These are phyloP conservation scores for Heptranchias perlo DNA, from an alignment of 2,113 vertebrate genomes.

Conservation along the genomic window DNA sequence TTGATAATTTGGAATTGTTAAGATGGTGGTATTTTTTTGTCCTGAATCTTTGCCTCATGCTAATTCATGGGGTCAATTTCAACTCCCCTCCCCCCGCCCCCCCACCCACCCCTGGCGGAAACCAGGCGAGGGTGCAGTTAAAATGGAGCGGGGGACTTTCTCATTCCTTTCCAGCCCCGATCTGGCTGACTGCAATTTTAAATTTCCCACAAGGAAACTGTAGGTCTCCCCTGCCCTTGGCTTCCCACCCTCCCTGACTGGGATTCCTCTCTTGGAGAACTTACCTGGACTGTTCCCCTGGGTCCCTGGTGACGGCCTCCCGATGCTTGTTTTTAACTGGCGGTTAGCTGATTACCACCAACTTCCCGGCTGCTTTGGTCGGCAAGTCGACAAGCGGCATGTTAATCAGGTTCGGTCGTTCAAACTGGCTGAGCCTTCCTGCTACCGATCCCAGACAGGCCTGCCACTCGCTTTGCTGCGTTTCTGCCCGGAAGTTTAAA, in stretches of 20 bases:
- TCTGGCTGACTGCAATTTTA: not conserved
- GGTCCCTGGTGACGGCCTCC: not conserved
- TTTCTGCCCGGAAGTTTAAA: not conserved
- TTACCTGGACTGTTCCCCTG: not conserved
- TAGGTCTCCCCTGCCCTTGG: not conserved
- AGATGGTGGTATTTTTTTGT: slow-evolving; percentile 44
- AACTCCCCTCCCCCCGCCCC: not conserved
- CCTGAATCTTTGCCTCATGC: not conserved
- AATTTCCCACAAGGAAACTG: not conserved
- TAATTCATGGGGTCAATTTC: not conserved
- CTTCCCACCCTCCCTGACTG: not conserved
- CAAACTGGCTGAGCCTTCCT: not conserved
- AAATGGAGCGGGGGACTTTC: not conserved
- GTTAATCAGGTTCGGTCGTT: not conserved
- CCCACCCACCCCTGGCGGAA: not conserved
- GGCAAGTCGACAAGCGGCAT: not conserved
- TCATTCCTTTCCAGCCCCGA: not conserved
- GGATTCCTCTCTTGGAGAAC: not conserved
- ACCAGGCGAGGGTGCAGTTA: not conserved
- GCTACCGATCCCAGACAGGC: not conserved
- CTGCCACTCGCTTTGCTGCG: slow-evolving; percentile 9
- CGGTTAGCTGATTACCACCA: not conserved
- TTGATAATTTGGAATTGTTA: slow-evolving; percentile 45
- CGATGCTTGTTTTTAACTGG: not conserved
- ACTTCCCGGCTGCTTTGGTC: not conserved